Base-by-base conservation (phyloP, 2,797 vertebrate genomes). In the Syngnathus acus region DNA sequence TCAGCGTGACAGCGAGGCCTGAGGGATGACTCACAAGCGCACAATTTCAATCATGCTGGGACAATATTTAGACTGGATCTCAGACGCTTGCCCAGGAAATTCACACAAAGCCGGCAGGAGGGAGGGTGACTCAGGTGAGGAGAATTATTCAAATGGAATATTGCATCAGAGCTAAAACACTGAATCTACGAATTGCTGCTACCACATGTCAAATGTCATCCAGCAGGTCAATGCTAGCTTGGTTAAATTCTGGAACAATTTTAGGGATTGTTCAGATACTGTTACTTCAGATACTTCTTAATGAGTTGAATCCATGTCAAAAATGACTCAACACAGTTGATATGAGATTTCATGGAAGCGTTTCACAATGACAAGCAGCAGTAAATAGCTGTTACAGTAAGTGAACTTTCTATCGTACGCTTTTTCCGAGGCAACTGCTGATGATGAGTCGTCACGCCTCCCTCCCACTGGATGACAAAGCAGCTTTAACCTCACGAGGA, bases 401-500 rank as follows among this genome's bases (percentile, higher is more conserved):
- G 9, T 57, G 26, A 32, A 32, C 9, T 57, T 2, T 13, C 26
- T 38, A 16, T 38, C 23, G 9, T 45, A 6, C 14, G 7, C 5
- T 65, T 43, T 43, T 47, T 48, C 45, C 62, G 68, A 69, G 69
- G 57, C 32, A 75, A 69, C 65, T 74, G 62, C 62, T 75, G 68
- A 74, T 70, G 69, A 71, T 40, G 71, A 71, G 6, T 78, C 73
- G 82, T 66, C 78, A 79, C 79, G 63, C 63, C 58, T 85, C 73
- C 78, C 83, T 85, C 77, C 74, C 75, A 72, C 79, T 81, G 17
- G 83, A 89, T 89, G 86, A 89, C 85, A 86, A 87, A 84, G 80
- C 83, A 73, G 77, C 77, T 86, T 87, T 87, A 86, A 89, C 84
- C 78, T 79, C 55, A 71, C 80, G 82, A 88, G 82, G 74, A 74